Evolutionary conservation across 2,113 vertebrate species (phyloP).

Genomic region (Tragelaphus strepsiceros): DNA sequence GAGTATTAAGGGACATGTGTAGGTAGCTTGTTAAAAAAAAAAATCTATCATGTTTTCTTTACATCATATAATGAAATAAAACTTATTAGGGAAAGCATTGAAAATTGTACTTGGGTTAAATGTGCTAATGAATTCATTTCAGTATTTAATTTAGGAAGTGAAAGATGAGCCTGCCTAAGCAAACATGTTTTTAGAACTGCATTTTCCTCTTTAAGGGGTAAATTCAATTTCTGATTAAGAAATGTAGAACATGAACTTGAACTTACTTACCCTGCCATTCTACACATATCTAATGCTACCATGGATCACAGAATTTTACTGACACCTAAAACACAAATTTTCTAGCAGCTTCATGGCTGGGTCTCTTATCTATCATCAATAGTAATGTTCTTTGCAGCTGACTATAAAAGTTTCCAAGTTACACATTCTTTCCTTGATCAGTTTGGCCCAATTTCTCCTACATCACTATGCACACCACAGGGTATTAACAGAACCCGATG

Average conservation of each 20-base stretch:
- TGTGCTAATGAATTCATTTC: background rate
- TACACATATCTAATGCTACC: background rate
- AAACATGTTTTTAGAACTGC: background rate
- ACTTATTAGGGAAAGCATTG: background rate
- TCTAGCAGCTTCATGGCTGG: background rate
- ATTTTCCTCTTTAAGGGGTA: background rate
- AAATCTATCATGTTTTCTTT: background rate
- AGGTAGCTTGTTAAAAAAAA: background rate
- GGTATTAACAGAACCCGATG: background rate
- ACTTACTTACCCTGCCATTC: background rate
- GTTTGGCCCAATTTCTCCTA: background rate
- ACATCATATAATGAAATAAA: background rate
- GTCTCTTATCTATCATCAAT: background rate
- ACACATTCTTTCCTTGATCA: background rate
- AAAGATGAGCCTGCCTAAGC: background rate
- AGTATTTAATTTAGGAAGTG: background rate
- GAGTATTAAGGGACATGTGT: too few relatives aligned
- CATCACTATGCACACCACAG: background rate
- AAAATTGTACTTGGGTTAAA: background rate
- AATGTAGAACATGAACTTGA: background rate
- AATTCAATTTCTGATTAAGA: background rate
- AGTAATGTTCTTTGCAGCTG: background rate
- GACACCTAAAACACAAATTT: background rate
- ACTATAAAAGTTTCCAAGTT: background rate
- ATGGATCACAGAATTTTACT: background rate